Conservation (phyloP, 2,113 vertebrate genomes). For the Heterochromis multidens region DNA sequence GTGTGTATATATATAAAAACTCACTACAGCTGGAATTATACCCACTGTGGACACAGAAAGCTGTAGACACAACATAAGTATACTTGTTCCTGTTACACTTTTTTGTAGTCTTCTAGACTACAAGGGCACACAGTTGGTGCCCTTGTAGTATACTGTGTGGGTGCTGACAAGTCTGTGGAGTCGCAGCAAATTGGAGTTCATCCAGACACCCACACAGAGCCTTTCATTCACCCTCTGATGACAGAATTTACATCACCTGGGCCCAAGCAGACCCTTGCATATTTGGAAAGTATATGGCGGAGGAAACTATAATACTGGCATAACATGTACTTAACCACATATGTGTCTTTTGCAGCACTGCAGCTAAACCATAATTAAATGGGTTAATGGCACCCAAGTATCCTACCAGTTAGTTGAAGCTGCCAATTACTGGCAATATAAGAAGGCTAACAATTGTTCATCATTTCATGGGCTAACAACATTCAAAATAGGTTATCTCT, state of each 20-base stretch:
- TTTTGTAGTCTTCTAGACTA: background rate
- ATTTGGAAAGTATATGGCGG: no score
- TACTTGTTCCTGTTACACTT: background rate
- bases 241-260: background rate
- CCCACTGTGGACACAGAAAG: background rate
- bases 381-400: background rate
- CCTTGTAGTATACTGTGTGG: background rate
- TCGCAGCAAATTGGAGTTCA: background rate
- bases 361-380: background rate
- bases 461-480: background rate
- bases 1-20: background rate
- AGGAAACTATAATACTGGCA: background rate
- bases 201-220: background rate
- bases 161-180: background rate
- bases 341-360: background rate
- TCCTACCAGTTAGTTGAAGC: background rate
- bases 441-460: background rate
- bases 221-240: background rate
- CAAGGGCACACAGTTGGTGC: background rate
- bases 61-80: accelerated
- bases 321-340: background rate
- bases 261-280: background rate
- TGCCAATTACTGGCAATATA: background rate
- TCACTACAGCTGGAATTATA: background rate
- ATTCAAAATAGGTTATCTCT: background rate